Conservation (phyloP, 2,113 vertebrate genomes). For the Phylloscopus whistleri region DNA sequence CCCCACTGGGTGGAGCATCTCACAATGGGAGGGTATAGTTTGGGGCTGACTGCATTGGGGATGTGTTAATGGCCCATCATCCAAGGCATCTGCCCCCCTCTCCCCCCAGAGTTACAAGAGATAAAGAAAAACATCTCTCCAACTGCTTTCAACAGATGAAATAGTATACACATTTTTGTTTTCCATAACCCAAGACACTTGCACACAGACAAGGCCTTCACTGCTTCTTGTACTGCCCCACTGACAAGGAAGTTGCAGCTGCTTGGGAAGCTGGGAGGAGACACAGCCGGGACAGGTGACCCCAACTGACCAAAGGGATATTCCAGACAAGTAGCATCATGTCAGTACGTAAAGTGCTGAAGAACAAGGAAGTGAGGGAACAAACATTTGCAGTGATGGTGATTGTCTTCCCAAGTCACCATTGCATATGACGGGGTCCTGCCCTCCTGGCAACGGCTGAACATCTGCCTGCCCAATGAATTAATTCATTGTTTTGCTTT, state of each 20-base stretch:
- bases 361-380: neutral
- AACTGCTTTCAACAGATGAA: no score
- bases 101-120: no score
- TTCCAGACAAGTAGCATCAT: neutral
- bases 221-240: fast-evolving
- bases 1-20: no score
- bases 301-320: neutral
- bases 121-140: no score
- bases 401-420: neutral
- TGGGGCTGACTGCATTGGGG: no score
- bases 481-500: neutral
- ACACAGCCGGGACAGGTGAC: neutral
- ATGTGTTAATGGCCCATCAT: no score
- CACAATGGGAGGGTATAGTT: no score
- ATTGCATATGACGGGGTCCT: neutral
- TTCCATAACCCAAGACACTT: neutral
- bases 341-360: neutral
- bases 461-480: neutral
- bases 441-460: neutral
- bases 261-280: neutral
- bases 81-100: no score
- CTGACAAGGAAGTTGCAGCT: fast-evolving
- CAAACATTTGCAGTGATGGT: neutral
- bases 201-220: neutral
- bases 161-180: no score